Evolutionary conservation across 2,797 vertebrate genomes (phyloP), one percentile per base, ranked within the genome.

Genomic region (Sebastes melanostomus): DNA sequence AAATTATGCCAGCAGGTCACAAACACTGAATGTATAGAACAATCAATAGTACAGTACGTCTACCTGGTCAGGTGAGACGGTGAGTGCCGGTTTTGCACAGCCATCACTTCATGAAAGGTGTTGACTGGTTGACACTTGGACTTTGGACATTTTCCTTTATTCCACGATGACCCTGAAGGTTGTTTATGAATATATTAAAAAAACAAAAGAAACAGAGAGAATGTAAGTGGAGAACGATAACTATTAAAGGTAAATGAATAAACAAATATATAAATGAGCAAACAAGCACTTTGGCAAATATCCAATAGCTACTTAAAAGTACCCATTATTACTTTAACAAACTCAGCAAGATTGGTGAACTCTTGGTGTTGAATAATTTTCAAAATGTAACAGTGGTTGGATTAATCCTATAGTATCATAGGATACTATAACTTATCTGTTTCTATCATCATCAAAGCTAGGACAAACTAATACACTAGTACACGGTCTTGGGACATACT

Each of bases 1-100:
- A 30, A 77, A 78, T 30, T 2, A 7, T 81, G 75, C 3, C 71
- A 88, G 32, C 62, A 65, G 59, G 75, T 86, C 66, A 84, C 54
- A 81, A 77, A 77, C 60, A 30, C n/a, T 22, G n/a, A 65, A 63
- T 38, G 46, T 54, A 5, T 66, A 62, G 2, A n/a, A 30, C 27
- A 42, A 36, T 66, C 46, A 24, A 55, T 9, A 46, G 42, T 36
- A 46, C 18, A 20, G 46, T 50, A 50, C 46, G 18, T 50, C 10
- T 16, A 73, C 66, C 78, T 59, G 70, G n/a, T 32, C 70, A 72
- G 56, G 13, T 72, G 76, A 72, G 18, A 63, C 58, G 60, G 63
- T 32, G 65, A 76, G 46, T 46, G 29, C 6, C 13, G 7, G 6
- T 30, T 24, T 50, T 59, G 27, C 58, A 27, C 22, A 63, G 66